Evolutionary conservation across 2,888 invertebrate genomes (phyloP).

Genomic region (Tipula unca): DNA sequence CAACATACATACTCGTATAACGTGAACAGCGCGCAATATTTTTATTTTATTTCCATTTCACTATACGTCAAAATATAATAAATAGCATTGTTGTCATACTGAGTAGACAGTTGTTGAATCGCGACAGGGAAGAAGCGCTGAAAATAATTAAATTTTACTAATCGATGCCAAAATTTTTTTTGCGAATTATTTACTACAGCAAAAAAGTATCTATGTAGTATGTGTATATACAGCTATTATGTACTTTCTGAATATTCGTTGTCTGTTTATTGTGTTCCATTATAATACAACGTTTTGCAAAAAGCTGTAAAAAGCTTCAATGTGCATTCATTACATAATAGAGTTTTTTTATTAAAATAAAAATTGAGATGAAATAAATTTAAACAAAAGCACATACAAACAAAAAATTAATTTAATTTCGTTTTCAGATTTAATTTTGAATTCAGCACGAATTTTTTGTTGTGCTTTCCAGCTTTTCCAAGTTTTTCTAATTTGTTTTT

Average conservation of each 20-base stretch:
- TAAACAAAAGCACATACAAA: not conserved
- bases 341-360: not conserved
- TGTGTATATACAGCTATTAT: too few relatives aligned
- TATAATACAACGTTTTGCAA: too few relatives aligned
- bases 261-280: too few relatives aligned
- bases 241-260: too few relatives aligned
- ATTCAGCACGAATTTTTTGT: not conserved
- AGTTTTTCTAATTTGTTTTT: not conserved
- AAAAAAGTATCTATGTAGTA: too few relatives aligned
- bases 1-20: not conserved
- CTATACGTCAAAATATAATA: too few relatives aligned
- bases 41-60: not conserved
- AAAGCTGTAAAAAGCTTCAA: not conserved
- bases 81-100: not conserved
- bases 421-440: not conserved
- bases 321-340: not conserved
- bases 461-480: not conserved
- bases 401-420: not conserved
- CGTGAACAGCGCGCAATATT: not conserved
- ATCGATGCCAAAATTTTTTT: not conserved
- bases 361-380: not conserved
- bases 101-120: not conserved
- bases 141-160: not conserved
- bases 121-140: not conserved
- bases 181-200: not conserved